These are phyloP conservation scores for Spicauda simplicius DNA, from an alignment of 2,888 invertebrate species.

Conservation along the genomic window DNA sequence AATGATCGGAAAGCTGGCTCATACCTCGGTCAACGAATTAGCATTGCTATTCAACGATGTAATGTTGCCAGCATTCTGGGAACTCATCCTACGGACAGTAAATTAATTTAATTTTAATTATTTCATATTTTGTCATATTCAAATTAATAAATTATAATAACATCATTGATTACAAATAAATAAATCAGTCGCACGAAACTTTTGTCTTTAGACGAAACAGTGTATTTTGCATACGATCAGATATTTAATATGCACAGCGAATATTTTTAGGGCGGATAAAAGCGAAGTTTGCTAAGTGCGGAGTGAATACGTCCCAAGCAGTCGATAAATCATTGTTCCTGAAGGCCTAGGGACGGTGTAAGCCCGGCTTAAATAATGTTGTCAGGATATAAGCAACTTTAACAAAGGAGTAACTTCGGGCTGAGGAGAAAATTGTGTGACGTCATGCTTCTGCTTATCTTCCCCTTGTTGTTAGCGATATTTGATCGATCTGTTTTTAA, in stretches of 20 bases:
- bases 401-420: conserved; percentile 51
- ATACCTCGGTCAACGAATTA: too few relatives aligned
- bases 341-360: conserved; percentile 58
- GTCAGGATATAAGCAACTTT: conserved; percentile 63
- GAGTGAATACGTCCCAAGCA: conserved; percentile 63
- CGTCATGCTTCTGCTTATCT: conserved; percentile 33
- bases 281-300: conserved; percentile 54
- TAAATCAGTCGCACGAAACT: neutral
- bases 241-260: conserved; percentile 50
- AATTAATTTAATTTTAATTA: too few relatives aligned
- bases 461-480: conserved; percentile 19
- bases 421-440: conserved; percentile 37
- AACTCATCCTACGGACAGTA: too few relatives aligned
- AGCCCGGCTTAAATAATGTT: conserved; percentile 67
- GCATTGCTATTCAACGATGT: too few relatives aligned
- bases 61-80: too few relatives aligned
- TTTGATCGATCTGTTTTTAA: conserved; percentile 37
- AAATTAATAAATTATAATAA: too few relatives aligned
- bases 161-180: too few relatives aligned
- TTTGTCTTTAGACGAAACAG: neutral
- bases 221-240: conserved; percentile 17
- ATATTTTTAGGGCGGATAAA: conserved; percentile 50
- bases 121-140: too few relatives aligned
- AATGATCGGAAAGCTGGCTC: too few relatives aligned
- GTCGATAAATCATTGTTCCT: conserved; percentile 73